These are phyloP conservation scores for Ctenoplectra terminalis DNA, from an alignment of 1,140 invertebrate genomes.

Conservation along the genomic window DNA sequence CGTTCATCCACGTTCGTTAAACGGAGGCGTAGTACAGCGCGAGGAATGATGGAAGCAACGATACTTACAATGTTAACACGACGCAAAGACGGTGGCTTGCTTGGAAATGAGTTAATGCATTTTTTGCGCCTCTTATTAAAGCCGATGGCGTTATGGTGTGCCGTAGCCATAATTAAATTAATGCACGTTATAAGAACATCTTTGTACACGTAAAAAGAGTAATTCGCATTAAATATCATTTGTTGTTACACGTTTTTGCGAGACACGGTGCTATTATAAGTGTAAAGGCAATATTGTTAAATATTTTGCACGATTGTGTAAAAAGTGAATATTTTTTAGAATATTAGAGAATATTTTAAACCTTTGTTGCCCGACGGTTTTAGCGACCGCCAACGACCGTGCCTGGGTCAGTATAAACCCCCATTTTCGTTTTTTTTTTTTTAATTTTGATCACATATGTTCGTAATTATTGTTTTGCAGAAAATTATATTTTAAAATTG, in stretches of 20 bases:
- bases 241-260: background rate
- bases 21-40: too few relatives aligned
- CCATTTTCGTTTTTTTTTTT: too few relatives aligned
- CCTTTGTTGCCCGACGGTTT: too few relatives aligned
- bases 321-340: too few relatives aligned
- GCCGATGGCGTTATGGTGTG: slow-evolving; percentile 31
- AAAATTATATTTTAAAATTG: too few relatives aligned
- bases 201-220: slow-evolving; percentile 3
- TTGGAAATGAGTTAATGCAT: slow-evolving; percentile 57
- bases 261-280: background rate
- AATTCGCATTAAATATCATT: slow-evolving; percentile 3
- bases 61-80: slow-evolving; percentile 19
- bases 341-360: too few relatives aligned
- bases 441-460: too few relatives aligned
- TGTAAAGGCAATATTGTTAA: too few relatives aligned
- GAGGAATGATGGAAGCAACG: slow-evolving; percentile 31
- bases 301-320: too few relatives aligned
- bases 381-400: too few relatives aligned
- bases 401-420: too few relatives aligned
- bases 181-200: slow-evolving; percentile 21
- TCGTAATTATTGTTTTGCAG: too few relatives aligned
- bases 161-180: slow-evolving; percentile 46
- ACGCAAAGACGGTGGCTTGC: slow-evolving; percentile 1
- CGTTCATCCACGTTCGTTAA: slow-evolving; percentile 11
- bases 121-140: slow-evolving; percentile 51